phyloP scores from a whole-genome alignment of 1,140 invertebrate genomes.

The Drosophila sulfurigaster region DNA sequence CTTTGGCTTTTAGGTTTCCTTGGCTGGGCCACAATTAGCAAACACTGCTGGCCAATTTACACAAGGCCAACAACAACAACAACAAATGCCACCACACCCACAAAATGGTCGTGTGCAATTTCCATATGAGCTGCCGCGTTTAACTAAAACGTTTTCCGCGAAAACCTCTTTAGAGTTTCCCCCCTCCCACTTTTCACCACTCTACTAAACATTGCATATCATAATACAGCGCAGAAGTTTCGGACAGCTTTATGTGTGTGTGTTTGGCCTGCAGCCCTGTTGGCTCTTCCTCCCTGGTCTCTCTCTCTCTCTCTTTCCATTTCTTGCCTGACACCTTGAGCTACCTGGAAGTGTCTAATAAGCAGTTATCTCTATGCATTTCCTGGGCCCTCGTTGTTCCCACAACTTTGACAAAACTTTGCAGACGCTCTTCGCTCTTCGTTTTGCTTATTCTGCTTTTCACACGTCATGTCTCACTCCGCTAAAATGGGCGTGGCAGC shows the following conservation, averaged over 20 bases:
- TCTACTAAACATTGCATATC: conserved; percentile 1
- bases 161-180: conserved; percentile 2
- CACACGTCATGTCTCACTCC: not conserved
- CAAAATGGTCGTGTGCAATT: conserved; percentile 22
- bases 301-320: no score
- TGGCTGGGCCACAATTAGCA: conserved; percentile 68
- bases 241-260: conserved; percentile 6
- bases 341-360: conserved; percentile 11
- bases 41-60: conserved; percentile 64
- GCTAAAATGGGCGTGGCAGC: conserved; percentile 7
- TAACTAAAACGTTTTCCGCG: conserved; percentile 20
- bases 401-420: conserved; percentile 21
- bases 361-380: conserved; percentile 16
- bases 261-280: not conserved
- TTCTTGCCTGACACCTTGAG: not conserved
- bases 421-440: not conserved
- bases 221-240: conserved; percentile 13
- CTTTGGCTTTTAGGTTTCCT: conserved; percentile 31
- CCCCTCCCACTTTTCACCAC: no score
- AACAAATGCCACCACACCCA: conserved; percentile 24
- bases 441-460: not conserved
- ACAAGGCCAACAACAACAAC: conserved; percentile 62
- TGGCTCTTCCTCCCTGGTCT: not conserved
- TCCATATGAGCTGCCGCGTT: conserved; percentile 15
- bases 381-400: not conserved